Evolutionary conservation across 1,140 invertebrate genomes (phyloP), one percentile per base, ranked within the genome.

Genomic region (Manduca sexta): DNA sequence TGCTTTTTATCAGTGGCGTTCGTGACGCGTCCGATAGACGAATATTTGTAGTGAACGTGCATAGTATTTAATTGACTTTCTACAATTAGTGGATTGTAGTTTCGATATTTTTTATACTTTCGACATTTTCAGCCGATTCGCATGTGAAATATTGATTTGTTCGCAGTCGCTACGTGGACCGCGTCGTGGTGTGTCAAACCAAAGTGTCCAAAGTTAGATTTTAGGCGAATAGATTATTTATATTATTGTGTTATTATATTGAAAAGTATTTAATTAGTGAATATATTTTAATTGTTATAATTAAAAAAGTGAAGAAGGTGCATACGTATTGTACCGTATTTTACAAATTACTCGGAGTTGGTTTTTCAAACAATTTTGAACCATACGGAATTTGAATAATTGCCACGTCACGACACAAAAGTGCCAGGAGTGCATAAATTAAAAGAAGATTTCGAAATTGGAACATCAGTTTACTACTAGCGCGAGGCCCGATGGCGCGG

Each of bases 1-100:
- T 73, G 58, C 54, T 75, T 82, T 79, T 82, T 84, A 82, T 84
- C 81, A 82, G 75, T 82, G 68, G 65, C 54, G 51, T 54, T 62
- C 52, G 52, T 45, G 56, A 53, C 50, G 60, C 53, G 45, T 33
- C 41, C 42, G 47, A 18, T 31, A 8, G 60, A 43, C 60, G 33
- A 14, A n/a, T 12, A n/a, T 35, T 35, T 35, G 33, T n/a, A n/a
- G 33, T 56, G 44, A 55, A 49, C 49, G 13, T 13, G 21, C 48
- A 26, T 26, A 26, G 21, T 26, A 57, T 68, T 57, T 52, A 42
- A 29, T 13, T 42, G 7, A 13, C 17, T 42, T 42, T 26, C 40
- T 35, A 29, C n/a, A 26, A 13, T n/a, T 42, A 12, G 40, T 26
- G 21, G 21, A 3, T 26, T 26, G 21, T 26, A 5, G 21, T 26